phyloP scores from a whole-genome alignment of 1,140 invertebrate species.

The Cheumatopsyche charites region DNA sequence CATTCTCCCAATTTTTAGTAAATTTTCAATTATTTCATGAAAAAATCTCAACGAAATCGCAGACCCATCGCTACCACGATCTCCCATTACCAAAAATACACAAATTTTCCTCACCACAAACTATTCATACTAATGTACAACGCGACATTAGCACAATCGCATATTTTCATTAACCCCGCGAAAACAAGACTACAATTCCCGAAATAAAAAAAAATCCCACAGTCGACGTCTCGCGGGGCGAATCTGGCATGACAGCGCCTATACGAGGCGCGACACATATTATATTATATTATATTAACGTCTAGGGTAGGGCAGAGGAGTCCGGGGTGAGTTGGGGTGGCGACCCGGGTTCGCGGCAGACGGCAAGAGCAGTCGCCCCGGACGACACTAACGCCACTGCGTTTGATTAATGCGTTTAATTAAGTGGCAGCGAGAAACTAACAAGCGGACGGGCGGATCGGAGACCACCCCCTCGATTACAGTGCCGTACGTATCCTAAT shows the following conservation, averaged over 20 bases:
- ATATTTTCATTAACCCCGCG: too few species aligned
- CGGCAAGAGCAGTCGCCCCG: slow-evolving; percentile 27
- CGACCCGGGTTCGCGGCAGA: not conserved
- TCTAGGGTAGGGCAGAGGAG: not conserved
- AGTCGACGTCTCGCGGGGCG: not conserved
- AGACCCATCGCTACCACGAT: too few species aligned
- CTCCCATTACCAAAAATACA: too few species aligned
- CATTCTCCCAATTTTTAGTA: too few species aligned
- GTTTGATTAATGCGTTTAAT: slow-evolving; percentile 41
- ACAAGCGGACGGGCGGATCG: slow-evolving; percentile 23
- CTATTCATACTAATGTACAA: too few species aligned
- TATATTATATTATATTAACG: slow-evolving; percentile 18
- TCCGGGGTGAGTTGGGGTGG: not conserved
- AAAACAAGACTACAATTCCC: too few species aligned
- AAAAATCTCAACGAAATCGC: too few species aligned
- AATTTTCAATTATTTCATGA: too few species aligned
- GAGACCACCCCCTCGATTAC: slow-evolving; percentile 6
- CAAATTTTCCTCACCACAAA: too few species aligned
- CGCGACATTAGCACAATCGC: too few species aligned
- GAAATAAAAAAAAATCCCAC: too few species aligned
- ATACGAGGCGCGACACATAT: slow-evolving; percentile 10
- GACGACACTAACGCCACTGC: slow-evolving; percentile 35
- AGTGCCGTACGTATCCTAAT: too few species aligned
- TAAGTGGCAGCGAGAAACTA: slow-evolving; percentile 40
- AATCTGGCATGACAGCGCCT: slow-evolving; percentile 26